Evolutionary conservation across 2,888 invertebrate genomes (phyloP).

Genomic region (Germaria angustata): DNA sequence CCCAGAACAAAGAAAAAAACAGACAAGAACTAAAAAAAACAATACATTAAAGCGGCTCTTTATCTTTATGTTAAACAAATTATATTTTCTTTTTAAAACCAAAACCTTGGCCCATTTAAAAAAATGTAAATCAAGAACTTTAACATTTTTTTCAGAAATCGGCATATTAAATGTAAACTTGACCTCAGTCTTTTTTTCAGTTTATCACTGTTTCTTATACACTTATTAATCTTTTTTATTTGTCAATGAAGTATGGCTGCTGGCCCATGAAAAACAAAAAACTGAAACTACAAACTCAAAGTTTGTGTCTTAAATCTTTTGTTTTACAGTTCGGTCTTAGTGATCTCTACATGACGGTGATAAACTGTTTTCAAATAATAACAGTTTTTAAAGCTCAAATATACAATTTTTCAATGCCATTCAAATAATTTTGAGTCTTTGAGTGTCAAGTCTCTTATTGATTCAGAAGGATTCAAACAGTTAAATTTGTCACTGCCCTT

Average conservation of each 20-base stretch:
- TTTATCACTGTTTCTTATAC: conserved; percentile 54
- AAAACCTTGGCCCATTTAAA: conserved; percentile 52
- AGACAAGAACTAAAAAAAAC: background rate
- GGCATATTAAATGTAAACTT: conserved; percentile 49
- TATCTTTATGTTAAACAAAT: background rate
- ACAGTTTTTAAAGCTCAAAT: too few relatives aligned
- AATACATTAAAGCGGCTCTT: conserved; percentile 10
- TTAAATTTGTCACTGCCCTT: too few relatives aligned
- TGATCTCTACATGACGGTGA: too few relatives aligned
- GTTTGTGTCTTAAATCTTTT: conserved; percentile 34
- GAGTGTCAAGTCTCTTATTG: too few relatives aligned
- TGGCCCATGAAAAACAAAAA: too few relatives aligned
- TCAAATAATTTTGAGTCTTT: too few relatives aligned
- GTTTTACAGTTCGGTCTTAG: background rate
- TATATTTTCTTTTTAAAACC: background rate
- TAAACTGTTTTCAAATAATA: too few relatives aligned
- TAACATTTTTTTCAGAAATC: too few relatives aligned
- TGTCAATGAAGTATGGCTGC: too few relatives aligned
- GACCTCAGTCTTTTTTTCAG: conserved; percentile 54
- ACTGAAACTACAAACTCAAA: too few relatives aligned
- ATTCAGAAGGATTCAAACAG: too few relatives aligned
- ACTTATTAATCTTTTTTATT: too few relatives aligned
- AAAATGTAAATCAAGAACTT: conserved; percentile 61
- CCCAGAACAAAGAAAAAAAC: background rate
- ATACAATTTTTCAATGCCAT: conserved; percentile 49